Conservation (phyloP, 2,888 invertebrate genomes). For the Siphlonurus alternatus region DNA sequence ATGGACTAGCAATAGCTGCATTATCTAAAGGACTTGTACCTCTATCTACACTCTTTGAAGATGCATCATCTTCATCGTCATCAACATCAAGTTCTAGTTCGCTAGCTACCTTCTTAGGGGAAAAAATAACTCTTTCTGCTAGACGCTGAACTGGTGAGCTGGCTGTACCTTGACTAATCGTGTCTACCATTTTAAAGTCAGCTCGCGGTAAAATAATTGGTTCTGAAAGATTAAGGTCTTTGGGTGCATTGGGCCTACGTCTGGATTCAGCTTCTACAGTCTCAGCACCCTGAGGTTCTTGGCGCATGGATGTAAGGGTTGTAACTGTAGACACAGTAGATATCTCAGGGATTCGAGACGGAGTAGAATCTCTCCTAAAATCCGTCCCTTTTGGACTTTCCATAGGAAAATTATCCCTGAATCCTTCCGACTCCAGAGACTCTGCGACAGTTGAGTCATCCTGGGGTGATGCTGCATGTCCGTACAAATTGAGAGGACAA, state of each 20-base stretch:
- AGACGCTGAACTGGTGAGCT: neutral
- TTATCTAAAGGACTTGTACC: constrained; percentile 28
- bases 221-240: neutral
- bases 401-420: constrained; percentile 31
- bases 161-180: neutral
- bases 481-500: constrained; percentile 11
- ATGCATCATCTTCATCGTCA: neutral
- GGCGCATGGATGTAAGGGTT: neutral
- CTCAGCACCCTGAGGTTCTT: neutral
- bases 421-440: constrained; percentile 35
- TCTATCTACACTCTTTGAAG: constrained; percentile 16
- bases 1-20: constrained; percentile 17
- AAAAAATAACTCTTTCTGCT: neutral
- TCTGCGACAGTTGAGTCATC: constrained; percentile 30
- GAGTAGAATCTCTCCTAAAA: neutral
- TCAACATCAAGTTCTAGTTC: neutral
- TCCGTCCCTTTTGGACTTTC: constrained; percentile 27
- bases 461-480: constrained; percentile 30
- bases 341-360: neutral
- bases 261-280: neutral
- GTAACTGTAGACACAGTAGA: neutral
- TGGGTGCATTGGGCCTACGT: neutral
- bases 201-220: neutral
- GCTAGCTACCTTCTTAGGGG: neutral
- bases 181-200: neutral